phyloP scores from a whole-genome alignment of 2,888 invertebrate species.

The Papilio demoleus region DNA sequence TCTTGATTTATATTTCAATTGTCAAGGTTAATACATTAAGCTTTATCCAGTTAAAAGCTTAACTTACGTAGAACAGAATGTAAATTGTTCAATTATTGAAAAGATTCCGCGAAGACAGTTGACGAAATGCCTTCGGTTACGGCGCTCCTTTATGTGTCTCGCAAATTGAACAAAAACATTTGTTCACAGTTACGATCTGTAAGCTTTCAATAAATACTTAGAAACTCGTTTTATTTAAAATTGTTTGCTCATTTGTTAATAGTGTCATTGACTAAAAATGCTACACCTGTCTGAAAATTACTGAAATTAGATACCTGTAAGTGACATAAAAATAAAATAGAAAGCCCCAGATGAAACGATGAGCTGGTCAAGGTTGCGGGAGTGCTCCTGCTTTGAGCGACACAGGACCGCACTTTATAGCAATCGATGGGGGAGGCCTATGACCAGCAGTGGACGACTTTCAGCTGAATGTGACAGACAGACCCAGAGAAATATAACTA shows the following conservation, averaged over 20 bases:
- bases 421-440: no score
- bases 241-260: background rate
- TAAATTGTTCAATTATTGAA: constrained; percentile 45
- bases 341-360: no score
- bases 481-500: no score
- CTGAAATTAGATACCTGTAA: no score
- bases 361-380: no score
- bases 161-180: constrained; percentile 2
- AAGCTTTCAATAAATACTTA: background rate
- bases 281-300: no score
- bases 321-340: no score
- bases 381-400: no score
- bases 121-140: constrained; percentile 60
- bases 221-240: background rate
- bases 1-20: background rate
- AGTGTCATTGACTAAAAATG: no score
- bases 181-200: background rate
- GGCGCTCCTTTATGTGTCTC: constrained; percentile 45
- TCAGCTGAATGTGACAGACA: no score
- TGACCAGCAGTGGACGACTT: no score
- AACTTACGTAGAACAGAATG: constrained; percentile 18
- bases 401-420: no score
- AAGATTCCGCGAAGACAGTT: constrained; percentile 51
- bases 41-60: background rate
- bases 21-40: background rate